These are phyloP conservation scores for Synergus itoensis DNA, from an alignment of 2,888 invertebrate species.

Conservation along the genomic window DNA sequence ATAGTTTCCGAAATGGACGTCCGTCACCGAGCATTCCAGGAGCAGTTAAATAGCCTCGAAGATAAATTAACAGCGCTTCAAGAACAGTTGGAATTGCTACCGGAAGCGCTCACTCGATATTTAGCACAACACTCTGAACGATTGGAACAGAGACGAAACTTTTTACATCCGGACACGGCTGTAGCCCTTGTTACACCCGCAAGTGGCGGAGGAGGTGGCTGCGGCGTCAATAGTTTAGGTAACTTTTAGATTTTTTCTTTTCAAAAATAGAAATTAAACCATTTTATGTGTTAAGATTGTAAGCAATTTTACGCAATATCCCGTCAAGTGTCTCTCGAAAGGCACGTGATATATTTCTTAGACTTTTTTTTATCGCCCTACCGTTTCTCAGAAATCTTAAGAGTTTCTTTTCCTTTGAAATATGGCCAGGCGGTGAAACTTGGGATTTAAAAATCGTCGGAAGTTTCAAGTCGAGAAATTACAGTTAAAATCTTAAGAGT, in stretches of 20 bases:
- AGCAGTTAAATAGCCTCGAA: conserved; percentile 94
- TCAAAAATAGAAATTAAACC: not conserved
- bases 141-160: conserved; percentile 90
- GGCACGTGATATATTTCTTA: not conserved
- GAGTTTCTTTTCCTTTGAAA: not conserved
- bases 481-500: conserved; percentile 4
- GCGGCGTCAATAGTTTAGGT: conserved; percentile 69
- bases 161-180: conserved; percentile 93
- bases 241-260: not conserved
- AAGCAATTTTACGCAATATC: too few species aligned
- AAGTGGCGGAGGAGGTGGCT: conserved; percentile 78
- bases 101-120: conserved; percentile 89
- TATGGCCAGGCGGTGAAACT: conserved; percentile 22
- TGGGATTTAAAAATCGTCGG: conserved; percentile 6
- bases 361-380: conserved; percentile 8
- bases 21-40: conserved; percentile 95
- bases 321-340: not conserved
- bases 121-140: conserved; percentile 87
- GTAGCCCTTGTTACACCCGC: conserved; percentile 80
- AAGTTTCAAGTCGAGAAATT: conserved; percentile 21
- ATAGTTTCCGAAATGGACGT: conserved; percentile 98
- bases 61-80: conserved; percentile 93
- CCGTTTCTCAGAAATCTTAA: not conserved
- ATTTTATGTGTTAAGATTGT: too few species aligned
- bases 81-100: conserved; percentile 91